These are phyloP conservation scores for Apamea crenata DNA, from an alignment of 2,888 invertebrate species.

Conservation along the genomic window DNA sequence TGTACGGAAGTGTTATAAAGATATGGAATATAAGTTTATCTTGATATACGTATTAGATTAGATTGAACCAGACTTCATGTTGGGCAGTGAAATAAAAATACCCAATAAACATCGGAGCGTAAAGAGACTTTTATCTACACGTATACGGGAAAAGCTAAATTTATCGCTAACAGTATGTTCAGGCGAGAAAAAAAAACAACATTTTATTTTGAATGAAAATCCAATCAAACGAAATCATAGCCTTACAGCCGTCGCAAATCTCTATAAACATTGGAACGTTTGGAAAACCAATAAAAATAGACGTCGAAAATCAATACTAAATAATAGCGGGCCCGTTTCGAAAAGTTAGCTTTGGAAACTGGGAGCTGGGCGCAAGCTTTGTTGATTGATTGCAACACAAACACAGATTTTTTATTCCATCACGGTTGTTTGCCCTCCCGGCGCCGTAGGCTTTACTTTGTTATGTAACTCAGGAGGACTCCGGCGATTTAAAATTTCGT, in stretches of 20 bases:
- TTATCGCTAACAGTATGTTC: slow-evolving; percentile 52
- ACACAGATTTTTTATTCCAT: slow-evolving; percentile 85
- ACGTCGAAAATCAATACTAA: slow-evolving; percentile 85
- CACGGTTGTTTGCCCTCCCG: slow-evolving; percentile 79
- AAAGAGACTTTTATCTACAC: slow-evolving; percentile 46
- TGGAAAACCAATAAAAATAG: slow-evolving; percentile 82
- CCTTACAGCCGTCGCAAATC: slow-evolving; percentile 80
- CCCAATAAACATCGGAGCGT: slow-evolving; percentile 40
- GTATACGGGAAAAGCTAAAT: slow-evolving; percentile 48
- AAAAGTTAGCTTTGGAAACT: slow-evolving; percentile 84
- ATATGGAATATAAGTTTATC: slow-evolving; percentile 56
- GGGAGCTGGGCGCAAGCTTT: slow-evolving; percentile 79
- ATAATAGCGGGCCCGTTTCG: slow-evolving; percentile 81
- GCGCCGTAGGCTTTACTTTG: slow-evolving; percentile 72
- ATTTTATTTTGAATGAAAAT: slow-evolving; percentile 73
- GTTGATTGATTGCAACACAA: slow-evolving; percentile 89
- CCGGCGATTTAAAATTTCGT: slow-evolving; percentile 63
- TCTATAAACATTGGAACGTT: slow-evolving; percentile 79
- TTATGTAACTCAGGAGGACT: slow-evolving; percentile 70
- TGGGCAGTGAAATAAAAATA: slow-evolving; percentile 62
- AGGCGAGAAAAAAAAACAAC: slow-evolving; percentile 46
- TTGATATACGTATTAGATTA: slow-evolving; percentile 52
- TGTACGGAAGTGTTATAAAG: slow-evolving; percentile 43
- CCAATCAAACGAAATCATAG: slow-evolving; percentile 78
- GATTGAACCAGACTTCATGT: slow-evolving; percentile 58